A percentile compares a stretch with the other conserved stretches of the same genome.
phyloP scores from a whole-genome alignment of 1,140 invertebrate genomes.

The Drosophila cardini region DNA sequence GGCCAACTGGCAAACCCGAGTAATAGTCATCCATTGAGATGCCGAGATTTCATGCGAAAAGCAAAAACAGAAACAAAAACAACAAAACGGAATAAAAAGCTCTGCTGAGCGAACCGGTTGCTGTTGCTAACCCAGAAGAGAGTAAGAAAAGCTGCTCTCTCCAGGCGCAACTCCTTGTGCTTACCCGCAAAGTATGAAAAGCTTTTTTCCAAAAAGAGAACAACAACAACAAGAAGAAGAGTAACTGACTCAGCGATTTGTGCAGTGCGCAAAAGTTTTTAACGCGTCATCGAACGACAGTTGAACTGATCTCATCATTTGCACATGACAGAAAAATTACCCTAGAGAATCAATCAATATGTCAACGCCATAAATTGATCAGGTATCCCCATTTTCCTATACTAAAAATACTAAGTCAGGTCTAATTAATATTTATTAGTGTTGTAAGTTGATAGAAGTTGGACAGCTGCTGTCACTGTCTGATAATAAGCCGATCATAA shows the following conservation, averaged over 20 bases:
- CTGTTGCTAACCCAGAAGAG: constrained; percentile 20
- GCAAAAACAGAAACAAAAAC: neutral
- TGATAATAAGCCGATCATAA: constrained; percentile 33
- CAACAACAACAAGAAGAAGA: neutral
- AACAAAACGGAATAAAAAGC: constrained; percentile 25
- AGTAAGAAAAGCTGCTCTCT: constrained; percentile 1
- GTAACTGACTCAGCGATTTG: neutral
- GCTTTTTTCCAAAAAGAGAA: too few species aligned
- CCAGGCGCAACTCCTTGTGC: constrained; percentile 26
- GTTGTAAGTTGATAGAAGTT: constrained; percentile 39
- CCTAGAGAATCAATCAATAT: constrained; percentile 52
- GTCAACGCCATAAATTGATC: constrained; percentile 48
- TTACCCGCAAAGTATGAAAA: constrained; percentile 47
- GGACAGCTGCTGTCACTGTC: constrained; percentile 27
- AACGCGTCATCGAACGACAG: constrained; percentile 3
- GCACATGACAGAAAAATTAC: constrained; percentile 43
- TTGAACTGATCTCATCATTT: constrained; percentile 15
- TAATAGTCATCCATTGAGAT: constrained; percentile 36
- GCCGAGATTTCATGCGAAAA: constrained; percentile 11
- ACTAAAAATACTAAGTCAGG: neutral
- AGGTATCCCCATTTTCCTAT: neutral
- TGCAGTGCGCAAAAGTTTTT: constrained; percentile 48
- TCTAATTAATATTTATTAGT: constrained; percentile 31
- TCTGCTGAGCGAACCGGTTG: constrained; percentile 6
- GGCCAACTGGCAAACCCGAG: constrained; percentile 45